Base-by-base conservation (phyloP, 2,888 invertebrate species). In the Molanna angustata region DNA sequence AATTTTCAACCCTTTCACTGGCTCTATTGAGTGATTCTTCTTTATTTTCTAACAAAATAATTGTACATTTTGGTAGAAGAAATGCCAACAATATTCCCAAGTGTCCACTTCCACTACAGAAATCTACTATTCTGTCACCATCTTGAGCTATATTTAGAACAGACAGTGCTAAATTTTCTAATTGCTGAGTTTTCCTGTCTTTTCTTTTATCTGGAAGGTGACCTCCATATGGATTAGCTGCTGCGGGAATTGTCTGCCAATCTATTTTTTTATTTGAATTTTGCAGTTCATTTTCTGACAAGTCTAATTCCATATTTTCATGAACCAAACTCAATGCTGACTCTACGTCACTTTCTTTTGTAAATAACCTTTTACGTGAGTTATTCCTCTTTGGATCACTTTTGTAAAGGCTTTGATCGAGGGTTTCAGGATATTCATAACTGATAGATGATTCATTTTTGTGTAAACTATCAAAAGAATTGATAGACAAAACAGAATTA, bases 81-180 rank as follows among this genome's bases (percentile, higher is more conserved):
- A 86, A 76, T 0, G 94, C 95, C 18, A 95, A 66, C 3, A 94
- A 69, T 57, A 96, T 88, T 0, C 95, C 96, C 53, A 96, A 75
- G 71, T 96, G 95, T 0, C 96, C 96, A 63, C 93, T 89, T 1
- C 96, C 96, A 64, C 93, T 89, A 68, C 96, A 96, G 70, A 96
- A 96, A 68, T 97, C 96, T 0, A 96, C 90, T 61, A 96, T 89
- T 13, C 79, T 71, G 63, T 90, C 82, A 0, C 83, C 82, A 0
- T 78, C 68, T 62, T 76, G 76, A 0, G 88, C 87, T 51, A 94
- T 70, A 49, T 80, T 79, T n/a, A 86, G 67, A 0, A 89, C 86
- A 21, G 91, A 86, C 63, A 84, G 82, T 14, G 84, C 84, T 61
- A 96, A 74, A 68, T 90, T 94, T 69, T 93, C 88, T 32, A 96